Evolutionary conservation across 92 coral and sea anemone species (phyloP).

Genomic region (Ricordea florida): DNA sequence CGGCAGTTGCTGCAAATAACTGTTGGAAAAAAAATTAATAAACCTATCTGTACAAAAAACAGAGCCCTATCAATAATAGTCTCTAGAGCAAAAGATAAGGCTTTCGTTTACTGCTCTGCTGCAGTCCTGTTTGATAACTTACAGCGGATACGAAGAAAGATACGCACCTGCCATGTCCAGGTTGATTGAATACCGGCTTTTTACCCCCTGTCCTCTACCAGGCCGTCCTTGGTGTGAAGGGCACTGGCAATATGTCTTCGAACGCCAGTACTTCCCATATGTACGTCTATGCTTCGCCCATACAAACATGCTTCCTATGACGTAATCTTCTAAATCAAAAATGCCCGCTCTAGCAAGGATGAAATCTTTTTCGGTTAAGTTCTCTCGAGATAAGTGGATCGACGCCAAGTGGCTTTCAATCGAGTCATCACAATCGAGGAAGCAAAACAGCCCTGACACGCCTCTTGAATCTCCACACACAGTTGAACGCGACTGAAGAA

Average conservation of each 20-base stretch:
- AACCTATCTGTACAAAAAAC: too few relatives aligned
- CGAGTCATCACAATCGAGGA: conserved; percentile 3
- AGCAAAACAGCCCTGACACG: conserved; percentile 4
- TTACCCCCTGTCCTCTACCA: background rate
- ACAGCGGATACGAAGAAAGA: too few relatives aligned
- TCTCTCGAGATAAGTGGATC: conserved; percentile 10
- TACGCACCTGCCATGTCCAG: conserved; percentile 1
- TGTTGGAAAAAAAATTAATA: background rate
- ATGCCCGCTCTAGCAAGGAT: conserved; percentile 12
- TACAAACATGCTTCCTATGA: background rate
- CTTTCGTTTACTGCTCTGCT: too few relatives aligned
- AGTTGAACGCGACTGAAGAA: too few relatives aligned
- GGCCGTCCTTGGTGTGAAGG: background rate
- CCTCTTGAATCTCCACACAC: conserved; percentile 41
- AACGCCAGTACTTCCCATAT: background rate
- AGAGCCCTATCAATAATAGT: too few relatives aligned
- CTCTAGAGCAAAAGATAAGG: too few relatives aligned
- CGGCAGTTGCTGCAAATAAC: conserved; percentile 46
- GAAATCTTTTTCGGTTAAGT: background rate
- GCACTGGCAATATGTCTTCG: background rate
- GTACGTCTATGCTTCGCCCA: conserved; percentile 21
- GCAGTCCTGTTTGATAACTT: too few relatives aligned
- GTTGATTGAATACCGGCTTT: conserved; percentile 5
- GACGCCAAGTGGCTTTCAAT: conserved; percentile 24
- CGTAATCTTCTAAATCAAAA: conserved; percentile 7